These are phyloP conservation scores for Zosterops borbonicus DNA, from an alignment of 2,113 vertebrate species.

Conservation along the genomic window DNA sequence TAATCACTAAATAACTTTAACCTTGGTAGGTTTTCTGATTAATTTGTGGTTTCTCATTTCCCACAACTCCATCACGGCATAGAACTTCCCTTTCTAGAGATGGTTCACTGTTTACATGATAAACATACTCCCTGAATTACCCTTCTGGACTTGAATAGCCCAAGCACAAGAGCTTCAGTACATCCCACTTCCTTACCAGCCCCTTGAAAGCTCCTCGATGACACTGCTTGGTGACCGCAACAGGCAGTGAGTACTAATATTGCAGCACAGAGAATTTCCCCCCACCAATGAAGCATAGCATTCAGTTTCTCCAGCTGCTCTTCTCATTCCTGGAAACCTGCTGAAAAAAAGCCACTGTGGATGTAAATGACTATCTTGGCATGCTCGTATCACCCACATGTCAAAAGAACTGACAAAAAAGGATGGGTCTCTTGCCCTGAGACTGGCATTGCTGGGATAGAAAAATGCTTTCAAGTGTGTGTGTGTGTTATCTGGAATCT, in stretches of 20 bases:
- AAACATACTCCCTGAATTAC: slow-evolving; percentile 57
- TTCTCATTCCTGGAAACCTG: slow-evolving; percentile 69
- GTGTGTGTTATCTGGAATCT: neutral
- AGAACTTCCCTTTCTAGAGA: slow-evolving; percentile 23
- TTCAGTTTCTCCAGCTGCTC: slow-evolving; percentile 72
- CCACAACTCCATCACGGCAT: slow-evolving; percentile 2
- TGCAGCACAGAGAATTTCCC: slow-evolving; percentile 70
- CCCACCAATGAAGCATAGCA: slow-evolving; percentile 59
- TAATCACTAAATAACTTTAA: slow-evolving; percentile 43
- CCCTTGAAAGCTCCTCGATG: slow-evolving; percentile 69
- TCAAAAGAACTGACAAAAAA: slow-evolving; percentile 1
- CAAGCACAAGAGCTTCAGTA: slow-evolving; percentile 62
- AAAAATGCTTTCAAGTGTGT: slow-evolving; percentile 17
- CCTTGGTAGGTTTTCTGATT: neutral
- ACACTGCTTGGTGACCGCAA: slow-evolving; percentile 71
- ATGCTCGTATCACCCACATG: neutral
- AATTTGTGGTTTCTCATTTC: slow-evolving; percentile 46
- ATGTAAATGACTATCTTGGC: slow-evolving; percentile 36
- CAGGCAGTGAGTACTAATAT: slow-evolving; percentile 64
- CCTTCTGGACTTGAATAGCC: slow-evolving; percentile 65
- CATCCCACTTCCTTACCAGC: slow-evolving; percentile 72
- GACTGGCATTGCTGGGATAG: neutral
- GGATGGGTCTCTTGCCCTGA: neutral
- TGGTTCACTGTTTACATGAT: slow-evolving; percentile 52
- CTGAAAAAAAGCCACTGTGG: slow-evolving; percentile 43